These are phyloP conservation scores for Papilio aristodemus DNA, from an alignment of 1,140 invertebrate species.

Conservation along the genomic window DNA sequence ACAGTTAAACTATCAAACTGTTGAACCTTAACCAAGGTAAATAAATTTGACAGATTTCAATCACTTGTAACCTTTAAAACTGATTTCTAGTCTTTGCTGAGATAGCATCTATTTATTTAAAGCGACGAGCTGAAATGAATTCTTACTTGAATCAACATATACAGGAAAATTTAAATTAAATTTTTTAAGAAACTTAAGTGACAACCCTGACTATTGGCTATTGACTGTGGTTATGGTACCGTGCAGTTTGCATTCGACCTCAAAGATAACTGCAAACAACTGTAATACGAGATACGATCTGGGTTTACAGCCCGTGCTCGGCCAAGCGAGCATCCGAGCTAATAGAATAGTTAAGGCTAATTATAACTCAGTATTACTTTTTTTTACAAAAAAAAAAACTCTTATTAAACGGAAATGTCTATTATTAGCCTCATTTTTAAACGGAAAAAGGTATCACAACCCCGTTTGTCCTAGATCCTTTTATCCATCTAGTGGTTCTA, in stretches of 20 bases:
- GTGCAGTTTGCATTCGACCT: conserved; percentile 11
- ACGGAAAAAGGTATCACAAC: no score
- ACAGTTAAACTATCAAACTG: no score
- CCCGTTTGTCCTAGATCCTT: no score
- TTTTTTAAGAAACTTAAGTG: neutral
- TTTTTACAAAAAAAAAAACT: neutral
- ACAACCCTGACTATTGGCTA: neutral
- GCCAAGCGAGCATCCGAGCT: conserved; percentile 2
- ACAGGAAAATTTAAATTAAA: no score
- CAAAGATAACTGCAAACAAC: conserved; percentile 10
- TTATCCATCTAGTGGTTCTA: no score
- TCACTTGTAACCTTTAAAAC: no score
- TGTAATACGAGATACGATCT: conserved; percentile 5
- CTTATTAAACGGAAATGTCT: neutral
- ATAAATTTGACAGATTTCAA: no score
- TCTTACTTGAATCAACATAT: no score
- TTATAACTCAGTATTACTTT: neutral
- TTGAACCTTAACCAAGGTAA: no score
- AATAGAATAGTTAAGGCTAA: conserved; percentile 1
- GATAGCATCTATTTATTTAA: no score
- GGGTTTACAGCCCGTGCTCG: conserved; percentile 4
- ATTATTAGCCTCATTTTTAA: neutral
- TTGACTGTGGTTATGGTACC: neutral
- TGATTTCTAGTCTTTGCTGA: no score
- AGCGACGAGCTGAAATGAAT: no score